Evolutionary conservation across 1,140 invertebrate genomes (phyloP), one percentile per base, ranked within the genome.

Genomic region (Pissodes strobi): DNA sequence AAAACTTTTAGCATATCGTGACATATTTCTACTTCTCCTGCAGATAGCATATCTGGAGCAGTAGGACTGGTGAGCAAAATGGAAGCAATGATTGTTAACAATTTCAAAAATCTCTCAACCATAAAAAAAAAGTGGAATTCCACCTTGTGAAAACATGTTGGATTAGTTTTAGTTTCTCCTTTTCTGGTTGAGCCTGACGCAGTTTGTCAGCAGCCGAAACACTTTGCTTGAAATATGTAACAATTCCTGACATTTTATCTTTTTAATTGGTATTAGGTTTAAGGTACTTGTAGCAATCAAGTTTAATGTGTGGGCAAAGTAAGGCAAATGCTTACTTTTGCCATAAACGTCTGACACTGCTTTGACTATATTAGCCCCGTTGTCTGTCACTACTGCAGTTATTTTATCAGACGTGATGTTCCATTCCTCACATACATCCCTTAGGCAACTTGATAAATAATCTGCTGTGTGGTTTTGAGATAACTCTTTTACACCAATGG

Each of bases 1-100:
- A 64, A 25, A 5, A 64, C 30, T 34, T 8, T n/a, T 34, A 49
- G 22, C 1, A 64, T n/a, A 34, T 64, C 62, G 48, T 64, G 48
- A 1, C 46, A n/a, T 10, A 38, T 43, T 38, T 22, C 2, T 30
- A 57, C 45, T 12, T 58, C 53, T 25, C 15, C 52, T 9, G 17
- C 39, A 21, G 2, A 10, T 8, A 58, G 6, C 15, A 57, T 58
- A 8, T n/a, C 1, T 0, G 51, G 23, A 0, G 21, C 18, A 13
- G 46, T 57, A 10, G 53, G 34, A 19, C 34, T 43, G 18, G 13
- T 38, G 25, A 53, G n/a, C 13, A 64, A 18, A 12, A 25, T 48
- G 6, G 5, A 39, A 17, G 27, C 21, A 13, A 64, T 18, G 1
- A 43, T 38, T 13, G 68, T 34, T 49, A 64, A 62, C 46, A 76